These are phyloP conservation scores for Andricus grossulariae DNA, from an alignment of 1,140 invertebrate genomes.

Conservation along the genomic window DNA sequence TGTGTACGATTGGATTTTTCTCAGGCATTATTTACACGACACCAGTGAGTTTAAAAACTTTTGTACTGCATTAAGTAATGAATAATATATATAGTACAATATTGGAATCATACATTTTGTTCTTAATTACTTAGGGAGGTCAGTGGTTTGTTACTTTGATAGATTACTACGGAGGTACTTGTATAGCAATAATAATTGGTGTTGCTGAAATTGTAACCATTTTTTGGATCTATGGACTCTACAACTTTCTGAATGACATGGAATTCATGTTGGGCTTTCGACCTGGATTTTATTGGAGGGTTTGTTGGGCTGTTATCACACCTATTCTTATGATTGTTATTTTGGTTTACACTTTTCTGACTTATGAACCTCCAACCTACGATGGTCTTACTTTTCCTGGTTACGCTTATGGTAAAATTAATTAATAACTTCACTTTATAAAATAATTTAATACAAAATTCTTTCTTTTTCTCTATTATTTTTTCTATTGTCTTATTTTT, in stretches of 20 bases:
- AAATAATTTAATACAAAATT: too few species aligned
- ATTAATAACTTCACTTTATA: too few species aligned
- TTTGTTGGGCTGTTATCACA: slow-evolving; percentile 87
- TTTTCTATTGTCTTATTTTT: not conserved
- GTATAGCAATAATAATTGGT: slow-evolving; percentile 85
- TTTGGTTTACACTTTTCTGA: slow-evolving; percentile 80
- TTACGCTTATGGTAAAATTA: slow-evolving; percentile 46
- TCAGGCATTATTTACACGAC: slow-evolving; percentile 85
- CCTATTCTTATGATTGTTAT: slow-evolving; percentile 83
- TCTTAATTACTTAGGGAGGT: slow-evolving; percentile 81
- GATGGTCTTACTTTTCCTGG: slow-evolving; percentile 45
- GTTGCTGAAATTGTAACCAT: slow-evolving; percentile 83
- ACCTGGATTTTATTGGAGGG: slow-evolving; percentile 86
- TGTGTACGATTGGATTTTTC: slow-evolving; percentile 80
- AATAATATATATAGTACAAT: not conserved
- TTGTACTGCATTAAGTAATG: too few species aligned
- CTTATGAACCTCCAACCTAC: slow-evolving; percentile 72
- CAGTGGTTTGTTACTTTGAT: slow-evolving; percentile 89
- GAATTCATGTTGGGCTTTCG: slow-evolving; percentile 86
- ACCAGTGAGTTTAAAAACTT: slow-evolving; percentile 77
- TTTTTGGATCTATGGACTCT: slow-evolving; percentile 86
- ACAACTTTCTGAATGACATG: slow-evolving; percentile 85
- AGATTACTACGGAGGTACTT: slow-evolving; percentile 89
- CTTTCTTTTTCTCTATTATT: too few species aligned
- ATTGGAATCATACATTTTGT: not conserved